Evolutionary conservation across 2,113 vertebrate species (phyloP).

Genomic region (Notarius quadriscutis): DNA sequence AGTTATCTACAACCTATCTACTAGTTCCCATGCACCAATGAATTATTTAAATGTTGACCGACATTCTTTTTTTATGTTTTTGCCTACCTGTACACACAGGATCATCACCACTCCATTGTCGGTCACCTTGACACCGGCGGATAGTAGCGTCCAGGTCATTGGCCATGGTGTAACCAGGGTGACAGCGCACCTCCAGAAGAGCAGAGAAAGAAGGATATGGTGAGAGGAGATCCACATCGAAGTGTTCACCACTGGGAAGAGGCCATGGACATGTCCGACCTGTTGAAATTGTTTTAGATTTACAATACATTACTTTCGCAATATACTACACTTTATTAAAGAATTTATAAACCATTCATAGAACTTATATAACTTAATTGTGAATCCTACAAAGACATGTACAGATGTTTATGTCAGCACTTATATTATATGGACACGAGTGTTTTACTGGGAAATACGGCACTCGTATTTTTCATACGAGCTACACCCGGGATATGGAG

Average conservation of each 20-base stretch:
- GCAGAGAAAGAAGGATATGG: conserved; percentile 74
- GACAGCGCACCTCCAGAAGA: conserved; percentile 73
- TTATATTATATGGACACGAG: not conserved
- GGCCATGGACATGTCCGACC: conserved; percentile 81
- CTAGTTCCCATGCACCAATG: not conserved
- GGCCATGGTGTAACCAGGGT: conserved; percentile 69
- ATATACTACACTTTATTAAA: not conserved
- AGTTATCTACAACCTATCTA: not conserved
- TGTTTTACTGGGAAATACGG: no score
- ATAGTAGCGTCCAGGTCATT: conserved; percentile 66
- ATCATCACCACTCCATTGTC: conserved; percentile 79
- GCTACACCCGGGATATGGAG: no score
- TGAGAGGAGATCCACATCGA: conserved; percentile 64
- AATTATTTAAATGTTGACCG: not conserved
- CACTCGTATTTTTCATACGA: no score
- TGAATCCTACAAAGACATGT: not conserved
- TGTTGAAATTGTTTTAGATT: conserved; percentile 45
- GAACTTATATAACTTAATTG: not conserved
- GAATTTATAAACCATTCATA: not conserved
- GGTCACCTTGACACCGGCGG: conserved; percentile 80
- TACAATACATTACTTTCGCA: not conserved
- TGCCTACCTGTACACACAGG: conserved; percentile 74
- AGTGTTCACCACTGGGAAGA: conserved; percentile 59
- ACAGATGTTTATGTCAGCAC: not conserved
- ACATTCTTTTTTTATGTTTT: not conserved